Evolutionary conservation across 2,113 vertebrate species (phyloP).

Genomic region (Oncorhynchus gorbuscha): DNA sequence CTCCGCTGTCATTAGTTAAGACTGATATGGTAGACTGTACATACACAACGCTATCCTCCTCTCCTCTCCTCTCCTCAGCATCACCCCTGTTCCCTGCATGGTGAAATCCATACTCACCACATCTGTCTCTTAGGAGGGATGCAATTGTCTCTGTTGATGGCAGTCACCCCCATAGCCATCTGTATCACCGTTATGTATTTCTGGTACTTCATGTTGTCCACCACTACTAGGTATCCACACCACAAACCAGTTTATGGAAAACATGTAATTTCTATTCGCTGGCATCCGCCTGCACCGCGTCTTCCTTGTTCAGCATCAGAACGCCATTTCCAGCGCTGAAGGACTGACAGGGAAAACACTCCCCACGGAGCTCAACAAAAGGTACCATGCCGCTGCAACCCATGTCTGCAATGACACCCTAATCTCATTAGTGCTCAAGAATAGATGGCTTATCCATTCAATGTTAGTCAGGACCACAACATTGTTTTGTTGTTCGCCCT

Average conservation of each 20-base stretch:
- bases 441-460: slow-evolving; percentile 77
- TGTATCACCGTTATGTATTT: slow-evolving; percentile 99
- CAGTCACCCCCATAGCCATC: slow-evolving; percentile 98
- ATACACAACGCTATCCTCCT: neutral
- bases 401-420: slow-evolving; percentile 70
- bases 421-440: slow-evolving; percentile 82
- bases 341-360: slow-evolving; percentile 57
- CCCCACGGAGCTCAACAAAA: slow-evolving; percentile 63
- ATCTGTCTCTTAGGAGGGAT: slow-evolving; percentile 91
- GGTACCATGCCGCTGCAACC: slow-evolving; percentile 61
- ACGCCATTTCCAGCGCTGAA: slow-evolving; percentile 71
- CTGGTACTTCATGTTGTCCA: slow-evolving; percentile 92
- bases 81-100: neutral
- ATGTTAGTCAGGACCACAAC: slow-evolving; percentile 67
- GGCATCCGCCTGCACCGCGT: slow-evolving; percentile 72
- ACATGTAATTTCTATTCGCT: slow-evolving; percentile 76
- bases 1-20: neutral
- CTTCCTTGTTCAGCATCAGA: slow-evolving; percentile 59
- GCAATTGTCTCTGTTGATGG: slow-evolving; percentile 93
- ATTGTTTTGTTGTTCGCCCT: slow-evolving; percentile 59
- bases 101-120: slow-evolving; percentile 81
- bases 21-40: neutral
- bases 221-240: slow-evolving; percentile 71
- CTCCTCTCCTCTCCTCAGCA: slow-evolving; percentile 5
- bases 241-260: slow-evolving; percentile 84